phyloP scores from a whole-genome alignment of 2,797 vertebrate genomes.

The Etheostoma perlongum region DNA sequence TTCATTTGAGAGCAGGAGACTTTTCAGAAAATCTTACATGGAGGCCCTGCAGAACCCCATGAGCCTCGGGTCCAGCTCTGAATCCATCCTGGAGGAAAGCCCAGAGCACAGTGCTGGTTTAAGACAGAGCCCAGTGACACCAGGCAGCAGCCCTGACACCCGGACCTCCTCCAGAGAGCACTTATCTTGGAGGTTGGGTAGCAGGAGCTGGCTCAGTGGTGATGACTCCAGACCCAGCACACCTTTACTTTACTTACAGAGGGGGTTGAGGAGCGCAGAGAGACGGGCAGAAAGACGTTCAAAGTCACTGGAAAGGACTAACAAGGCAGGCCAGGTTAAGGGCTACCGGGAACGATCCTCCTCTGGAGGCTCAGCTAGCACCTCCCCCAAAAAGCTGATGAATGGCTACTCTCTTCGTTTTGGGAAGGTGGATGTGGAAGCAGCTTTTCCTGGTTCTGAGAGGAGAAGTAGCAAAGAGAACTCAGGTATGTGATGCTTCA shows the following conservation, averaged over 20 bases:
- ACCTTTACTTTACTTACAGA: conserved; percentile 77
- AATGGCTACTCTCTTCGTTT: conserved; percentile 84
- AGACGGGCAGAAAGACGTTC: conserved; percentile 82
- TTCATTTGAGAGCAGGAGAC: conserved; percentile 83
- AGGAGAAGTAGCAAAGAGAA: conserved; percentile 82
- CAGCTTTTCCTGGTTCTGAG: conserved; percentile 70
- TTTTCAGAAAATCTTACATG: conserved; percentile 92
- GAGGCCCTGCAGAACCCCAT: conserved; percentile 91
- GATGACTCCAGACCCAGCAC: conserved; percentile 77
- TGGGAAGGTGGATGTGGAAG: conserved; percentile 82
- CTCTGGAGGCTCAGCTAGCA: conserved; percentile 77
- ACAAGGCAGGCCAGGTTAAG: conserved; percentile 80
- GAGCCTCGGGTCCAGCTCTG: conserved; percentile 89
- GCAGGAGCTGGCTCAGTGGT: conserved; percentile 74
- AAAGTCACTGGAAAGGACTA: conserved; percentile 86
- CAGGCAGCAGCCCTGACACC: conserved; percentile 70
- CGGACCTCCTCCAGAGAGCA: conserved; percentile 68
- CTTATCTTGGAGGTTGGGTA: conserved; percentile 67
- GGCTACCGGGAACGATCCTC: conserved; percentile 81
- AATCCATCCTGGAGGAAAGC: conserved; percentile 87
- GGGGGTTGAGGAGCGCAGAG: conserved; percentile 68
- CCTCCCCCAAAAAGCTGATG: conserved; percentile 82
- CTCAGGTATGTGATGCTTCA: conserved; percentile 77
- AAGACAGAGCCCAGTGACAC: conserved; percentile 61
- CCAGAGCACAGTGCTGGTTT: conserved; percentile 67